These are phyloP conservation scores for Cydia amplana DNA, from an alignment of 1,140 invertebrate species.

Conservation along the genomic window DNA sequence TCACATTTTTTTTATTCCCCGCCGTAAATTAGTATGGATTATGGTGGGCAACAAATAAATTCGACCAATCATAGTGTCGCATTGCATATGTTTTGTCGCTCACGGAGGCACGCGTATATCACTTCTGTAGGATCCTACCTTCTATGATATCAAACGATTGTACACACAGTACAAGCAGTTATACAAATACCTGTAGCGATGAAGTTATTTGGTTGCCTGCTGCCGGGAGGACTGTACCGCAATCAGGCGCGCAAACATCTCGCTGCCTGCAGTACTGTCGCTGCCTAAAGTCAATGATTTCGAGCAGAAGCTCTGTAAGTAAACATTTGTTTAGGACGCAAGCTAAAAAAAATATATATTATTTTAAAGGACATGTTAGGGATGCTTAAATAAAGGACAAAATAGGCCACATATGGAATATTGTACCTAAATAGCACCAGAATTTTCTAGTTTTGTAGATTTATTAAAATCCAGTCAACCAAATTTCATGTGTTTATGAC, in stretches of 20 bases:
- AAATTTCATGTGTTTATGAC: too few species aligned
- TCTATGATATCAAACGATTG: too few species aligned
- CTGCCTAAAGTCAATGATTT: conserved; percentile 39
- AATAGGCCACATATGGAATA: conserved; percentile 15
- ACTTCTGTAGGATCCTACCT: too few species aligned
- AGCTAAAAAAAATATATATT: conserved; percentile 20
- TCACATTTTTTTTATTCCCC: too few species aligned
- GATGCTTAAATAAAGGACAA: conserved; percentile 15
- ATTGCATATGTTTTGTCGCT: too few species aligned
- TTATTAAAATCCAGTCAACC: too few species aligned
- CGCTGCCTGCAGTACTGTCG: conserved; percentile 21
- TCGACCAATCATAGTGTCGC: too few species aligned
- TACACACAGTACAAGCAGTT: neutral
- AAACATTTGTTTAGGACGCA: conserved; percentile 43
- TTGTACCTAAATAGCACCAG: neutral
- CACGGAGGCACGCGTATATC: too few species aligned
- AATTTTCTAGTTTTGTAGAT: neutral
- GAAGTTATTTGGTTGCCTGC: conserved; percentile 27
- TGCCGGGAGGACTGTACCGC: conserved; percentile 36
- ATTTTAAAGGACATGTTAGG: conserved; percentile 15
- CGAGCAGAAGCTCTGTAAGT: conserved; percentile 34
- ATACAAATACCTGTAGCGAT: conserved; percentile 22
- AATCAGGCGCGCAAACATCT: conserved; percentile 46
- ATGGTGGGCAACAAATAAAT: too few species aligned
- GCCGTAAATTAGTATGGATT: too few species aligned